Evolutionary conservation across 1,140 invertebrate genomes (phyloP).

Genomic region (Wasmannia auropunctata): DNA sequence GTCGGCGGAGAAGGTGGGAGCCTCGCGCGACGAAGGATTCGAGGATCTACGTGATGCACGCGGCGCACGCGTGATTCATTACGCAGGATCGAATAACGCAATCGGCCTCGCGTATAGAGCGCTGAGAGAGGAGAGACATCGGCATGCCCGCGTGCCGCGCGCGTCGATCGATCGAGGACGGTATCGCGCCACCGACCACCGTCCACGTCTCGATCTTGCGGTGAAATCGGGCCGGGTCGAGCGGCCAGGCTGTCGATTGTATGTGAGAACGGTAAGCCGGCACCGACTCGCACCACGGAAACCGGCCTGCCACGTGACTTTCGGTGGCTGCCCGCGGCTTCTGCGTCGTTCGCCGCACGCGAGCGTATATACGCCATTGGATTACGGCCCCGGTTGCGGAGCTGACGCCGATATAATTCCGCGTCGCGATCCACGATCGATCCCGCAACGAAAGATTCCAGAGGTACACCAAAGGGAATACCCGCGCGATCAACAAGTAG

Average conservation of each 20-base stretch:
- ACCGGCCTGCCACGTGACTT: conserved; percentile 64
- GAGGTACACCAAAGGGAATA: not conserved
- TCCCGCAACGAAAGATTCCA: not conserved
- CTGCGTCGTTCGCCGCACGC: conserved; percentile 28
- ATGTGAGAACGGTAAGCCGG: conserved; percentile 50
- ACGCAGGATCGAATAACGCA: not conserved
- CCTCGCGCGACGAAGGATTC: not conserved
- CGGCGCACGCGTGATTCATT: conserved; percentile 11
- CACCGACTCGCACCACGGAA: conserved; percentile 28
- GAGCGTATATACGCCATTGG: not conserved
- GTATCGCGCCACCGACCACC: conserved; percentile 40
- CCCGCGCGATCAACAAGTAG: not conserved
- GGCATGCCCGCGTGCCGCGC: conserved; percentile 27
- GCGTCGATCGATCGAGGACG: conserved; percentile 50
- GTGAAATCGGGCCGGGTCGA: conserved; percentile 66
- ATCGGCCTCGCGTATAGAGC: not conserved
- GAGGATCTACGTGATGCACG: not conserved
- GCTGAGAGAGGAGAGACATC: conserved; percentile 28
- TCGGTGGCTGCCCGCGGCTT: conserved; percentile 17
- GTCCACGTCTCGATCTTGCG: conserved; percentile 54
- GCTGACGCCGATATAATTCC: not conserved
- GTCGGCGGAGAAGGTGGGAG: not conserved
- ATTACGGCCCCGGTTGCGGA: not conserved
- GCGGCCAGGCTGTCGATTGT: conserved; percentile 38
- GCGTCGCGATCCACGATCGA: not conserved